Conservation (phyloP, 2,113 vertebrate species). For the Psophia crepitans region DNA sequence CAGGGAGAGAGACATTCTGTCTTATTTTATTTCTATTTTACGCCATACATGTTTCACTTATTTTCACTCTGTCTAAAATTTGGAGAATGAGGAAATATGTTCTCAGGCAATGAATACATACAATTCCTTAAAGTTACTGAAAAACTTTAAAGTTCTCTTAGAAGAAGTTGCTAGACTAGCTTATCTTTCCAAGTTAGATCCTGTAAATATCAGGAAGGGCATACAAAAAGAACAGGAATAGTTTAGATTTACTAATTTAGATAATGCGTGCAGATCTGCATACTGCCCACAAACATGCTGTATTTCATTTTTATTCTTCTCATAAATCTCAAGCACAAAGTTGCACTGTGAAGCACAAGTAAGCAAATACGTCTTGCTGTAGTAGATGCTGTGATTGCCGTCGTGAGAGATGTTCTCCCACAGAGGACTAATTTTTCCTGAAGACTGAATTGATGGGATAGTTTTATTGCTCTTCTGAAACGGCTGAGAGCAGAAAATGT, state of each 20-base stretch:
- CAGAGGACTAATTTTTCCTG: conserved; percentile 41
- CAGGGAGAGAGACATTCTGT: neutral
- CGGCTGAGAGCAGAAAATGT: neutral
- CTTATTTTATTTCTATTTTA: neutral
- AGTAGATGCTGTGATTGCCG: neutral
- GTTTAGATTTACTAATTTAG: conserved; percentile 35
- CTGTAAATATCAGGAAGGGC: neutral
- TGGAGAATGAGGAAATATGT: neutral
- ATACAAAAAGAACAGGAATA: conserved; percentile 3
- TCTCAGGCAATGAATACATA: neutral
- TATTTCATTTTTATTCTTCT: conserved; percentile 44
- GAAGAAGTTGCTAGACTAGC: neutral
- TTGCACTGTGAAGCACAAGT: conserved; percentile 27
- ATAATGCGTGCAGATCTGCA: neutral
- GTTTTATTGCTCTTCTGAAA: conserved; percentile 40
- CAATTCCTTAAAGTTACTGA: neutral
- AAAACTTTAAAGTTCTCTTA: neutral
- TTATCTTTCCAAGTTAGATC: neutral
- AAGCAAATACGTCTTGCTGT: conserved; percentile 41
- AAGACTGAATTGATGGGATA: neutral
- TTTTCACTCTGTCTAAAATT: neutral
- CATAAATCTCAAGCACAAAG: conserved; percentile 35
- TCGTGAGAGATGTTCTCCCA: conserved; percentile 16
- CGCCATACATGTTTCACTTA: neutral
- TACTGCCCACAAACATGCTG: neutral